A percentile compares a stretch with the other conserved stretches of the same genome.
These are phyloP conservation scores for Drosophila quinaria DNA, from an alignment of 2,888 invertebrate genomes.

Conservation along the genomic window DNA sequence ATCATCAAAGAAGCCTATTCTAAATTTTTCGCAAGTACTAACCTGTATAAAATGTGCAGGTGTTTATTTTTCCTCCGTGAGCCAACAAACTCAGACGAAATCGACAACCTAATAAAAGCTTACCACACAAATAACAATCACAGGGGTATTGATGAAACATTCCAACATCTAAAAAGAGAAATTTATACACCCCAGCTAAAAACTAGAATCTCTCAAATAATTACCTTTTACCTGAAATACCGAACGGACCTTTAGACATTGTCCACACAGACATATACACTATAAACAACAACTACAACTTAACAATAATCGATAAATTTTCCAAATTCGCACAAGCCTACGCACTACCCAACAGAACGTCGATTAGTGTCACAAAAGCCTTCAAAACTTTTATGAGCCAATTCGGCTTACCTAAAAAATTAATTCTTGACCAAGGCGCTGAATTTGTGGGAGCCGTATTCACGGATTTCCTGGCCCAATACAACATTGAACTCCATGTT, in stretches of 20 bases:
- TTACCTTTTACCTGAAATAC: constrained; percentile 33
- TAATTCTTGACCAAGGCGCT: constrained; percentile 4
- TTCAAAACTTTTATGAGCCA: constrained; percentile 18
- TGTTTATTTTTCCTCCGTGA: background rate
- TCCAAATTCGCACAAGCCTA: constrained; percentile 33
- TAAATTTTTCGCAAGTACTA: background rate
- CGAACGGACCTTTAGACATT: constrained; percentile 22
- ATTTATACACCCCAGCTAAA: background rate
- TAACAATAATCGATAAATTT: constrained; percentile 50
- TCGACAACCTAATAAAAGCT: background rate
- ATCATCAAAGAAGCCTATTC: background rate
- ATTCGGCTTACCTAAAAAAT: constrained; percentile 23
- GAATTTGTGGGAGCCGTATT: constrained; percentile 23
- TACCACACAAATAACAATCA: background rate
- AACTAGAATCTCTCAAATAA: background rate
- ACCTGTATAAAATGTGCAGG: background rate
- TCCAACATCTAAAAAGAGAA: background rate
- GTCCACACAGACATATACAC: constrained; percentile 35
- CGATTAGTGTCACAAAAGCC: constrained; percentile 3
- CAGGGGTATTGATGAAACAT: background rate
- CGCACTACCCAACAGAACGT: background rate
- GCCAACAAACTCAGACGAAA: no score
- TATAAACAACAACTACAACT: constrained; percentile 26
- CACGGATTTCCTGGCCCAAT: constrained; percentile 35
- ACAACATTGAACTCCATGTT: constrained; percentile 10